Evolutionary conservation across 1,140 invertebrate species (phyloP).

Genomic region (Leptinotarsa lineolata): DNA sequence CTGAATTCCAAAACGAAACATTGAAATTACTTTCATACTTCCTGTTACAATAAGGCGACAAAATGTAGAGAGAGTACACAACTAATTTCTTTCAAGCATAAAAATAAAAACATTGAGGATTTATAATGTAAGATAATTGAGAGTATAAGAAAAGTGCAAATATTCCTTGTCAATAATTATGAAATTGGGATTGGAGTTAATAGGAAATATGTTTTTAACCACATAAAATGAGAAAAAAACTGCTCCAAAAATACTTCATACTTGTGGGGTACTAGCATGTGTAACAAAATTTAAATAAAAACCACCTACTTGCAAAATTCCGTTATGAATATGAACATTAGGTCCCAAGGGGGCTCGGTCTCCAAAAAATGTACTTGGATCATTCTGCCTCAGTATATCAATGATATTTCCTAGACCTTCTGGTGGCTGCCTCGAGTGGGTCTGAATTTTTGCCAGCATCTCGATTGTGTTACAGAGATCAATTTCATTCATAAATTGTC

Average conservation of each 20-base stretch:
- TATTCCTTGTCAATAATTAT: no score
- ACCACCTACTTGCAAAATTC: slow-evolving; percentile 74
- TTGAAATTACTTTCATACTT: not conserved
- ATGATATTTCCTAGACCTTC: slow-evolving; percentile 79
- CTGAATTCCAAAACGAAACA: slow-evolving; percentile 15
- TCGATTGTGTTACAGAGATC: slow-evolving; percentile 87
- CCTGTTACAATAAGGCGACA: no score
- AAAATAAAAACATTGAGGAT: no score
- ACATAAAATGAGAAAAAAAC: not conserved
- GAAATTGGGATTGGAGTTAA: no score
- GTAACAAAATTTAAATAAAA: not conserved
- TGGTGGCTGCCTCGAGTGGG: slow-evolving; percentile 75
- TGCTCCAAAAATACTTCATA: not conserved
- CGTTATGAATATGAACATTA: slow-evolving; percentile 90
- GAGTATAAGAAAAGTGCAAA: no score
- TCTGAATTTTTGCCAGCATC: slow-evolving; percentile 72
- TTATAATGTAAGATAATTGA: no score
- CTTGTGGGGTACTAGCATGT: not conserved
- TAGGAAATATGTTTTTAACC: not conserved
- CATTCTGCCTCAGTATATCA: slow-evolving; percentile 74
- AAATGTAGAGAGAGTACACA: no score
- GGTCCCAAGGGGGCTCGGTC: slow-evolving; percentile 76
- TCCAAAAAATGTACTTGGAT: slow-evolving; percentile 68
- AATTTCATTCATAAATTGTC: slow-evolving; percentile 76
- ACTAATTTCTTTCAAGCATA: no score